These are phyloP conservation scores for Holotrichia oblita DNA, from an alignment of 1,140 invertebrate genomes.

Conservation along the genomic window DNA sequence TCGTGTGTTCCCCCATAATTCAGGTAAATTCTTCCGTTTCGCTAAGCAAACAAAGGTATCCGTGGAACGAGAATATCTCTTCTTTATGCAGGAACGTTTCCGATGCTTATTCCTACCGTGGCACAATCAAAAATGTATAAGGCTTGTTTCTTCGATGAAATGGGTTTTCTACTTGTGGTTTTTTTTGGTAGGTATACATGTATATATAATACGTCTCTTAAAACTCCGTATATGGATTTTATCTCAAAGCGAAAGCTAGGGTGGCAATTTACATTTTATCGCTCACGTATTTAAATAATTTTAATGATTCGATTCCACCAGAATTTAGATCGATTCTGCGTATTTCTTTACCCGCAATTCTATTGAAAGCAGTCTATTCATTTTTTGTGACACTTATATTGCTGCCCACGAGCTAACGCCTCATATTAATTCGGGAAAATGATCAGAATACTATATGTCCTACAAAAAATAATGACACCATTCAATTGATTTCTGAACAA, in stretches of 20 bases:
- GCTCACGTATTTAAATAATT: neutral
- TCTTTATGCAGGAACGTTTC: neutral
- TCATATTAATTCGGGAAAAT: too few relatives aligned
- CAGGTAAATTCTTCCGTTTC: neutral
- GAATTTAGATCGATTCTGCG: neutral
- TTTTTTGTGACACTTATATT: neutral
- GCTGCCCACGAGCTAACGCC: too few relatives aligned
- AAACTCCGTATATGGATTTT: neutral
- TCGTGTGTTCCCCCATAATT: neutral
- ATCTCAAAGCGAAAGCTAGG: neutral
- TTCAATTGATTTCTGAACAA: too few relatives aligned
- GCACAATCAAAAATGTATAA: slow-evolving; percentile 12
- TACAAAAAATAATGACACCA: too few relatives aligned
- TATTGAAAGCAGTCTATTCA: neutral
- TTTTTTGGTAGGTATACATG: too few relatives aligned
- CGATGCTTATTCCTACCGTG: neutral
- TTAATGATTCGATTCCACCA: neutral
- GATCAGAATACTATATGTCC: too few relatives aligned
- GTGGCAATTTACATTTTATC: neutral
- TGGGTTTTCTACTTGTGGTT: too few relatives aligned
- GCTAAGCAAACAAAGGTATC: neutral
- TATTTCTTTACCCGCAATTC: neutral
- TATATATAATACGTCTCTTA: too few relatives aligned
- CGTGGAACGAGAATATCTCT: neutral
- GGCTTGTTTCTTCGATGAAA: too few relatives aligned